Evolutionary conservation across 2,888 invertebrate genomes (phyloP).

Genomic region (Hyles lineata): DNA sequence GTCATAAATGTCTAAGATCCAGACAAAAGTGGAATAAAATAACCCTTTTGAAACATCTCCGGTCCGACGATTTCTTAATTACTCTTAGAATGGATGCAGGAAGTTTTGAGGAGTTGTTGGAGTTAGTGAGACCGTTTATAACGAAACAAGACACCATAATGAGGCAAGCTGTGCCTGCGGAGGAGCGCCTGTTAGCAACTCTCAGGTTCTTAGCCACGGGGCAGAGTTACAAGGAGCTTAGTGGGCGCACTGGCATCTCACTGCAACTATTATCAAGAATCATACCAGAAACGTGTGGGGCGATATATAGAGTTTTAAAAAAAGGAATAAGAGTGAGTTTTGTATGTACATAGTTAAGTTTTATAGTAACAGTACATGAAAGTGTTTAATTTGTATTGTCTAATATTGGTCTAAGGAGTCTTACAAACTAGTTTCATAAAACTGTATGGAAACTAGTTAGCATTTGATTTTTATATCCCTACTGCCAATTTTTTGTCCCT

Average conservation of each 20-base stretch:
- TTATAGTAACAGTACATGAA: no score
- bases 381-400: no score
- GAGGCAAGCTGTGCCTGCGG: neutral
- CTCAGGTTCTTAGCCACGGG: neutral
- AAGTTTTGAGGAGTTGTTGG: neutral
- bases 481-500: no score
- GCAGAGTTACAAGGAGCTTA: neutral
- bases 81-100: constrained; percentile 1
- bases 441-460: no score
- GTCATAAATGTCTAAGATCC: neutral
- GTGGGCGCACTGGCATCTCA: neutral
- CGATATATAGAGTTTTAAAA: neutral
- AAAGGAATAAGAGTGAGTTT: neutral
- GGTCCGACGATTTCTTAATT: neutral
- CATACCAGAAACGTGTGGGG: neutral
- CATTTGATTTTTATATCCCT: no score
- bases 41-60: neutral
- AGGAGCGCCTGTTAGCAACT: neutral
- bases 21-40: neutral
- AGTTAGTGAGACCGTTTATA: constrained; percentile 11
- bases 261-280: neutral
- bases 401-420: no score
- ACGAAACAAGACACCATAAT: constrained; percentile 14
- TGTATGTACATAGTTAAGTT: no score
- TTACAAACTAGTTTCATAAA: no score